Evolutionary conservation across 2,888 invertebrate genomes (phyloP).

Genomic region (Atherix ibis): DNA sequence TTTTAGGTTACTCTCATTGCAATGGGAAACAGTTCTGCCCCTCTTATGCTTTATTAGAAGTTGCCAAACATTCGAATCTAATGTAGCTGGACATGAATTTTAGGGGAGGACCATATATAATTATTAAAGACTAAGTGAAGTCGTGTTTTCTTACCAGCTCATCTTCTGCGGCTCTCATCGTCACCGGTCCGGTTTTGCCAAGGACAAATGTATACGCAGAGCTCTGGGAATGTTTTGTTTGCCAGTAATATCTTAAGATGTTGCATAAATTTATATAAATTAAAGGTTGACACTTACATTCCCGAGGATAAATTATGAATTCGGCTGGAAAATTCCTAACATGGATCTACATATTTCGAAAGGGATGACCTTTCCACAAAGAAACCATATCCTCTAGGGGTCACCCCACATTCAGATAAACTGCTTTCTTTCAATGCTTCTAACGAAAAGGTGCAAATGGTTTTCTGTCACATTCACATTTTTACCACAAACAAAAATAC

Average conservation of each 20-base stretch:
- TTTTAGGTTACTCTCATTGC: no score
- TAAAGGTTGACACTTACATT: constrained; percentile 9
- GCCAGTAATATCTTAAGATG: constrained; percentile 5
- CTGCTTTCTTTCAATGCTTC: no score
- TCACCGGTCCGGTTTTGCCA: no score
- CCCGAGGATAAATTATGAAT: constrained; percentile 6
- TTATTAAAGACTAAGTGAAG: not conserved
- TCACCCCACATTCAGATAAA: no score
- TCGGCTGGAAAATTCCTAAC: constrained; percentile 2
- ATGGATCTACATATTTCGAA: no score
- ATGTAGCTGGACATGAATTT: not conserved
- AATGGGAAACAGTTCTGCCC: no score
- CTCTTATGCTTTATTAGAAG: no score
- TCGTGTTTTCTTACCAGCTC: not conserved
- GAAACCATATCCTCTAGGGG: no score
- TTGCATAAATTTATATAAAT: constrained; percentile 9
- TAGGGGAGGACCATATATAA: not conserved
- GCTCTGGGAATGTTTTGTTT: constrained; percentile 2
- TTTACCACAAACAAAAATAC: no score
- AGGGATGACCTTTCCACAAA: no score
- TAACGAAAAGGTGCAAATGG: no score
- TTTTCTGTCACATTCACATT: no score
- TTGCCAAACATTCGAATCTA: not conserved
- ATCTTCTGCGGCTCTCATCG: not conserved
- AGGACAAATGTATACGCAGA: not conserved